A percentile compares a stretch with the other conserved stretches of the same genome.
Conservation (phyloP, 2,888 invertebrate species). For the Silvanus unidentatus region DNA sequence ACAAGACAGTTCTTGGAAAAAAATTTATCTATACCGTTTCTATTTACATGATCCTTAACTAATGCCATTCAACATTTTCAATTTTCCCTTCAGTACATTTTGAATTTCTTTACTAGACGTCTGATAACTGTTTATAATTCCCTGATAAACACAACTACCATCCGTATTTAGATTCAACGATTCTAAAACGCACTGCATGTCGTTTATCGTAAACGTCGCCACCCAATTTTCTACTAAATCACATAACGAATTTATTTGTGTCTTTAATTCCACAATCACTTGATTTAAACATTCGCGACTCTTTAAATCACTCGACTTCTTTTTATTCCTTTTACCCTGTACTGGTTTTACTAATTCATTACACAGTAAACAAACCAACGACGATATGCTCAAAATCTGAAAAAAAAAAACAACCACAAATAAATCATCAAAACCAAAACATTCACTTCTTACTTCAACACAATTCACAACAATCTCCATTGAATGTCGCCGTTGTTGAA, state of each 20-base stretch:
- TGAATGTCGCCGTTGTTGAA: conserved; percentile 46
- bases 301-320: conserved; percentile 48
- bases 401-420: conserved; percentile 21
- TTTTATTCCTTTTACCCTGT: conserved; percentile 54
- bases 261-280: conserved; percentile 29
- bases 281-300: conserved; percentile 44
- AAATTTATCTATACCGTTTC: neutral
- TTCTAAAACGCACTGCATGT: conserved; percentile 44
- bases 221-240: conserved; percentile 48
- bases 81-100: conserved; percentile 52
- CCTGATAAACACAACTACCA: conserved; percentile 46
- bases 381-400: conserved; percentile 55
- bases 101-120: conserved; percentile 51
- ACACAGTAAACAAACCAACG: conserved; percentile 54
- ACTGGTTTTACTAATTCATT: conserved; percentile 50
- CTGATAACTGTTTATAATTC: conserved; percentile 49
- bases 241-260: conserved; percentile 43
- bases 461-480: conserved; percentile 55
- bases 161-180: conserved; percentile 43
- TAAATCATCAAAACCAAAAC: neutral
- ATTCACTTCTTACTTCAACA: conserved; percentile 53
- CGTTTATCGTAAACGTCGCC: conserved; percentile 36
- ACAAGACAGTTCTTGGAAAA: neutral
- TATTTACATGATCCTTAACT: too few relatives aligned
- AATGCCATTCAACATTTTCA: conserved; percentile 42